A percentile compares a stretch with the other conserved stretches of the same genome.
phyloP scores from a whole-genome alignment of 2,888 invertebrate genomes.

The Aradus depressus region DNA sequence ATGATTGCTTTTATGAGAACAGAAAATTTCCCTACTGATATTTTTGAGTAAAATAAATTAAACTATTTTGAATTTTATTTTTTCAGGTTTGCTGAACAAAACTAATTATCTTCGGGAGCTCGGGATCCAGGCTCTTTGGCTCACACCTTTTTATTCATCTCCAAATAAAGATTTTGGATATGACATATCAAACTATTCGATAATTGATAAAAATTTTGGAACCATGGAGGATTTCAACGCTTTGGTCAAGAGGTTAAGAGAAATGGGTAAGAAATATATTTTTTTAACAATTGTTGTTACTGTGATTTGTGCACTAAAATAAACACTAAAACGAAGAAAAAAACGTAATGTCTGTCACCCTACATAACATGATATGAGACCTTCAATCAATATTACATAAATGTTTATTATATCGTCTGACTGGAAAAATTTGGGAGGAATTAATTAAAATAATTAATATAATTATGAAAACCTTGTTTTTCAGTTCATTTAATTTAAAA shows the following conservation, averaged over 20 bases:
- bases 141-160: constrained; percentile 59
- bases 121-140: constrained; percentile 53
- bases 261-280: constrained; percentile 30
- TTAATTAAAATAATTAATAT: no score
- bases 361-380: no score
- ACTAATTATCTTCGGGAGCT: constrained; percentile 46
- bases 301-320: background rate
- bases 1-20: no score
- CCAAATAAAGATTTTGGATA: constrained; percentile 56
- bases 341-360: no score
- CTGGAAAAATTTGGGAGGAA: background rate
- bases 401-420: background rate
- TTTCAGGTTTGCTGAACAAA: constrained; percentile 36
- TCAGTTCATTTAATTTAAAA: constrained; percentile 2
- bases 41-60: no score
- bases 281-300: background rate
- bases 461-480: background rate
- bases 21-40: no score
- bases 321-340: background rate
- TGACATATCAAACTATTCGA: constrained; percentile 48
- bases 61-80: constrained; percentile 3
- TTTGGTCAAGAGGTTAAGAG: constrained; percentile 37
- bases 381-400: background rate
- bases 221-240: constrained; percentile 45
- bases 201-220: constrained; percentile 47